Percentiles rank a stretch among this genome's conserved stretches.
These are phyloP conservation scores for Neocloeon triangulifer DNA, from an alignment of 1,140 invertebrate species.

Conservation along the genomic window DNA sequence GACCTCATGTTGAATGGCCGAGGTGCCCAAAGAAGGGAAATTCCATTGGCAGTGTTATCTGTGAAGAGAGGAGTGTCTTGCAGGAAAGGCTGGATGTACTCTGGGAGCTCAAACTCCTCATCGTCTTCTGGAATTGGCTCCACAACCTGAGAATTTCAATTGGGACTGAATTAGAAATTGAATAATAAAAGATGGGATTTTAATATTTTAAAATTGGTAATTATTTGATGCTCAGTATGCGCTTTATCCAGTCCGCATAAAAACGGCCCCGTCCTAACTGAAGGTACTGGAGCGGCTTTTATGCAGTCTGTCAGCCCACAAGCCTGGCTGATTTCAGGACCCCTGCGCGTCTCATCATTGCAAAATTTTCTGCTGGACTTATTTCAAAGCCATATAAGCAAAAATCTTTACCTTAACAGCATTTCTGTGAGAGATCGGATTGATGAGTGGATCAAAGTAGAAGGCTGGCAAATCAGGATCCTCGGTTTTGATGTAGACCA, in stretches of 20 bases:
- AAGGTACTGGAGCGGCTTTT: too few species aligned
- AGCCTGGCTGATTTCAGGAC: conserved; percentile 34
- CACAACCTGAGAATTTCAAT: too few species aligned
- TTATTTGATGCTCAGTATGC: too few species aligned
- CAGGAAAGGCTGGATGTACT: conserved; percentile 76
- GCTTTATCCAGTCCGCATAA: too few species aligned
- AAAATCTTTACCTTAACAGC: conserved; percentile 38
- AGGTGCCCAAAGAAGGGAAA: conserved; percentile 94
- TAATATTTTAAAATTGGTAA: conserved; percentile 5
- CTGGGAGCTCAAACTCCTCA: conserved; percentile 83
- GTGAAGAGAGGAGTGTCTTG: conserved; percentile 90
- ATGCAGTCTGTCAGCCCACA: conserved; percentile 26
- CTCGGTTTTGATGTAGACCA: conserved; percentile 99
- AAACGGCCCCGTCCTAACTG: too few species aligned
- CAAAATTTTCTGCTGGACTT: too few species aligned
- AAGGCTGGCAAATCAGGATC: conserved; percentile 99
- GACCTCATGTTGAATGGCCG: conserved; percentile 93
- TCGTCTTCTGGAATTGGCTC: conserved; percentile 82
- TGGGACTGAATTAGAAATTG: too few species aligned
- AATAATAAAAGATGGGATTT: conserved; percentile 4
- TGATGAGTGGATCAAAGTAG: conserved; percentile 98
- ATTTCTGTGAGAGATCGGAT: conserved; percentile 93
- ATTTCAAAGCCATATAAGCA: neutral
- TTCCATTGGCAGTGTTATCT: conserved; percentile 98
- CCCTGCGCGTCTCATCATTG: conserved; percentile 41